A percentile compares a stretch with the other conserved stretches of the same genome.
phyloP scores from a whole-genome alignment of 2,113 vertebrate species.

The Dermatemys mawii region DNA sequence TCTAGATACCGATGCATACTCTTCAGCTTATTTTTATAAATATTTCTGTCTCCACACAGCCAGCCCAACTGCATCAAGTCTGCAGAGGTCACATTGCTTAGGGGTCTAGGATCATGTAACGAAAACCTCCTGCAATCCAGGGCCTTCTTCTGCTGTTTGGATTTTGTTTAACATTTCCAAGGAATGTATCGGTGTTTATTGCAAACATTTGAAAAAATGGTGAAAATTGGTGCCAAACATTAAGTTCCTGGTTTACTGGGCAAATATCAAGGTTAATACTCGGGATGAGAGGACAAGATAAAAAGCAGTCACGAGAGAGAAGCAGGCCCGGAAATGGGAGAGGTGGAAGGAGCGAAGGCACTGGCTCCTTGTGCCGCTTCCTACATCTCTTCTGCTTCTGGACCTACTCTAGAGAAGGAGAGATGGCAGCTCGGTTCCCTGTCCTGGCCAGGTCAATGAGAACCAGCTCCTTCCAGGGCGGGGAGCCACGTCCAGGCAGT shows the following conservation, averaged over 20 bases:
- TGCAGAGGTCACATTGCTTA: not conserved
- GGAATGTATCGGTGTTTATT: too few species aligned
- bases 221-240: not conserved
- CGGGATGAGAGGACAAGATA: not conserved
- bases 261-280: not conserved
- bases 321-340: not conserved
- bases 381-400: not conserved
- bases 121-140: not conserved
- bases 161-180: not conserved
- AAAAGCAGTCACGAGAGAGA: not conserved
- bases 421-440: not conserved
- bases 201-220: too few species aligned
- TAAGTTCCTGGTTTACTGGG: not conserved
- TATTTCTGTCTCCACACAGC: not conserved
- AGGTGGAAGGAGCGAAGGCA: not conserved
- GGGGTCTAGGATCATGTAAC: not conserved
- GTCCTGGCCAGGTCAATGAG: not conserved
- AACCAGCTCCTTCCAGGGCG: not conserved
- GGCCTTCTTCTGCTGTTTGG: not conserved
- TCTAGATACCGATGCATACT: not conserved
- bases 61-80: not conserved
- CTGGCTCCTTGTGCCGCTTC: not conserved
- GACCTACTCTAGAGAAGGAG: not conserved
- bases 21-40: not conserved
- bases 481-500: too few species aligned